Base-by-base conservation (phyloP, 1,140 invertebrate genomes). In the Alviniconcha marisindica region DNA sequence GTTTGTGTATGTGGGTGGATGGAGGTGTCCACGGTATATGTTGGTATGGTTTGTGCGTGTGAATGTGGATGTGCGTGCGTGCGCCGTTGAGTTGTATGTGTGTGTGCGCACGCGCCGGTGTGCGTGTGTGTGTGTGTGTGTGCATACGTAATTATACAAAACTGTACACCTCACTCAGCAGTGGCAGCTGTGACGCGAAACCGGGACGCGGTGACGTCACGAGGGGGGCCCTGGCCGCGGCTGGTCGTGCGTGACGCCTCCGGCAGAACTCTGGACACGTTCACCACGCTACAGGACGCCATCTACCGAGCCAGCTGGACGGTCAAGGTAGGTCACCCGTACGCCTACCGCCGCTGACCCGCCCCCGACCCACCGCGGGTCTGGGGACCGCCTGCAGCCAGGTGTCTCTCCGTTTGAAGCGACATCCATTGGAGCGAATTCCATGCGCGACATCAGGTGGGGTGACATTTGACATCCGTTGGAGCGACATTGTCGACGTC, bases 271-370 rank as follows among this genome's bases (percentile, higher is more conserved):
- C 73, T 91, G 54, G 88, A 91, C 77, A 91, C 90, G 1, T 91
- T 88, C 81, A 91, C 90, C 4, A 83, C 87, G 5, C 79, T 90
- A 42, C 90, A 91, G 69, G 90, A 91, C 66, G 89, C 89, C 10
- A 91, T 91, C 28, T 91, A 91, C 77, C 76, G 89, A 76, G 90
- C 90, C 2, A 87, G 87, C 71, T 88, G 88, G 87, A 82, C 48
- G 36, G 15, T 73, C 66, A 54, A 73, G 80, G 66, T 82, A 1
- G 15, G 28, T 51, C 24, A n/a, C n/a, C n/a, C n/a, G n/a, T n/a
- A n/a, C n/a, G n/a, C n/a, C n/a, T n/a, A n/a, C n/a, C n/a, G n/a
- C n/a, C n/a, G n/a, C n/a, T n/a, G n/a, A n/a, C n/a, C n/a, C n/a
- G n/a, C n/a, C n/a, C n/a, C n/a, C n/a, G n/a, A n/a, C n/a, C n/a